Base-by-base conservation (phyloP, 2,888 invertebrate species). In the Holacanthella duospinosa region DNA sequence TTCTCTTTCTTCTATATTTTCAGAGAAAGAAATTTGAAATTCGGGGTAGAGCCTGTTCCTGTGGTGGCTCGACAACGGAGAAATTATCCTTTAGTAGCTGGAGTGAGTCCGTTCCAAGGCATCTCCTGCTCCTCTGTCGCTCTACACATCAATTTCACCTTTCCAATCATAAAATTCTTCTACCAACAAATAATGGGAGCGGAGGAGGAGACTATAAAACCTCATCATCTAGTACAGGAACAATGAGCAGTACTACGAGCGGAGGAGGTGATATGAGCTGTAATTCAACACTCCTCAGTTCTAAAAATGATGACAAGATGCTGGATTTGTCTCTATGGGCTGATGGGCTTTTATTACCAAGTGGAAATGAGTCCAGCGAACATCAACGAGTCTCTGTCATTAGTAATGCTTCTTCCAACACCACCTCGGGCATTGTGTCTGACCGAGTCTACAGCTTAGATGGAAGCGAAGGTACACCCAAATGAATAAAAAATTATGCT, bases 1-100 rank as follows among this genome's bases (percentile, higher is more conserved):
- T 53, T 53, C 21, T 12, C 9, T 53, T 36, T 36, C 16, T 36
- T 36, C 6, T 16, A 16, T 36, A 16, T 55, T 60, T 77, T 1
- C 77, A 85, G 83, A 85, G 93, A 75, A 95, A 95, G 79, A 96
- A 95, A 79, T 95, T 97, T 79, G 94, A 95, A 80, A 93, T 96
- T 74, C 86, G 92, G 67, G 89, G 92, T 12, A 88, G 89, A 63
- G 91, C 91, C 75, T 80, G 80, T 73, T 79, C 83, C 62, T 78
- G 78, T 56, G 77, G 78, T 25, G 76, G 75, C 29, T 88, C 87
- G 74, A 88, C 19, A 4, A 9, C 89, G 76, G 69, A 79, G 36
- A 79, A 80, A 71, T 86, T 92, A 71, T 90, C 89, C 1, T 83
- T 95, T 68, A 96, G 90, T 79, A 90, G 95, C 2, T 86, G 87